Percentiles rank a stretch among this genome's conserved stretches.
Conservation (phyloP, 2,797 vertebrate species). For the Amazona ochrocephala region DNA sequence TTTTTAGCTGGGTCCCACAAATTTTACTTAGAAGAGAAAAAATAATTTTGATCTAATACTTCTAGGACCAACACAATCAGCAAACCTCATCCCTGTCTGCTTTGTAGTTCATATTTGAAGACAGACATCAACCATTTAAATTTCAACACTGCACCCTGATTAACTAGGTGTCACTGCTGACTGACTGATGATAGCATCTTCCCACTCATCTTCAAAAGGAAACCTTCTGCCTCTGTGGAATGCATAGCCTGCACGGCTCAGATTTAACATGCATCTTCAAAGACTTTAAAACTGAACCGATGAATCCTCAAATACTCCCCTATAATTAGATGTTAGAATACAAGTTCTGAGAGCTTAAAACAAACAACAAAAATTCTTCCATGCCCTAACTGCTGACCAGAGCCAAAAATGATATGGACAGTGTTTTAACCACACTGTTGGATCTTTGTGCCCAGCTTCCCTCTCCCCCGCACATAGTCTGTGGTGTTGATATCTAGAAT, state of each 20-base stretch:
- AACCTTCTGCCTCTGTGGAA: neutral
- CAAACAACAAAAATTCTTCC: neutral
- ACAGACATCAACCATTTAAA: neutral
- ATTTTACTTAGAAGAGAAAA: neutral
- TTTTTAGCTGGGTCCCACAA: neutral
- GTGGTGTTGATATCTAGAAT: neutral
- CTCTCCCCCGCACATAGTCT: neutral
- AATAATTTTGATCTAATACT: neutral
- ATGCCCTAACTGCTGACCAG: neutral
- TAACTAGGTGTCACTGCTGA: neutral
- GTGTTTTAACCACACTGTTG: neutral
- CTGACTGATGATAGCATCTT: neutral
- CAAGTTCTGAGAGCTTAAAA: neutral
- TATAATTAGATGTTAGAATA: constrained; percentile 7
- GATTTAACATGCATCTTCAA: constrained; percentile 23
- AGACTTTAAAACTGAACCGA: neutral
- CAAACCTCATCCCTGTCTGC: neutral
- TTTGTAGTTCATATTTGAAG: neutral
- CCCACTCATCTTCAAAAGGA: constrained; percentile 9
- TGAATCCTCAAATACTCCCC: neutral
- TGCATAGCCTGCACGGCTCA: neutral
- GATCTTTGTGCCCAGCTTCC: neutral
- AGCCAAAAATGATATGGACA: neutral
- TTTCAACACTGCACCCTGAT: neutral
- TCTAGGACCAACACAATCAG: neutral